Evolutionary conservation across 2,797 vertebrate genomes (phyloP).

Genomic region (Mus minutoides): DNA sequence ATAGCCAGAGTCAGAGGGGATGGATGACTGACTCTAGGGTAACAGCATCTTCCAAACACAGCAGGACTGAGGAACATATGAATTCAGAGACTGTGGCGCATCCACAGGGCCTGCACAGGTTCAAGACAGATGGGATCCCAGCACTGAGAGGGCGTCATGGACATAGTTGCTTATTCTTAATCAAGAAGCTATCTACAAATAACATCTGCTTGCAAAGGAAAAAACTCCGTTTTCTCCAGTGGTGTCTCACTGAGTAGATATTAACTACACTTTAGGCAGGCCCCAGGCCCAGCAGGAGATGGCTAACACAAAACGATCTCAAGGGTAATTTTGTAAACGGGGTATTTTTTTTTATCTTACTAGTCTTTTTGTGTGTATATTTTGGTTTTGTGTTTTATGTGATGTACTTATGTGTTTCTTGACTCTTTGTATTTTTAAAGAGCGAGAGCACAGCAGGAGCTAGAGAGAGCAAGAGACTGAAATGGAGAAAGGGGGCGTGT

Average conservation of each 20-base stretch:
- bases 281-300: neutral
- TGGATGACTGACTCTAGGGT: neutral
- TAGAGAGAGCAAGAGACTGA: neutral
- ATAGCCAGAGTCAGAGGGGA: neutral
- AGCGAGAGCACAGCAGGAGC: neutral
- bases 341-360: neutral
- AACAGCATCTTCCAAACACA: neutral
- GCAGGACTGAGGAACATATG: neutral
- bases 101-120: neutral
- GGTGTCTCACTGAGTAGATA: too few relatives aligned
- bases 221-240: neutral
- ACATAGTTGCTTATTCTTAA: neutral
- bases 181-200: neutral
- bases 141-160: neutral
- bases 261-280: neutral
- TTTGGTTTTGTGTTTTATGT: neutral
- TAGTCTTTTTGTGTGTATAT: neutral
- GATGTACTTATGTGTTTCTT: neutral
- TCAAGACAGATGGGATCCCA: too few relatives aligned
- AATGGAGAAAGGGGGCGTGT: too few relatives aligned
- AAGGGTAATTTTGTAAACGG: neutral
- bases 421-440: neutral
- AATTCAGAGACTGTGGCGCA: neutral
- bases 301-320: too few relatives aligned
- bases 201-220: neutral